Base-by-base conservation (phyloP, 2,888 invertebrate genomes). In the Carabus problematicus region DNA sequence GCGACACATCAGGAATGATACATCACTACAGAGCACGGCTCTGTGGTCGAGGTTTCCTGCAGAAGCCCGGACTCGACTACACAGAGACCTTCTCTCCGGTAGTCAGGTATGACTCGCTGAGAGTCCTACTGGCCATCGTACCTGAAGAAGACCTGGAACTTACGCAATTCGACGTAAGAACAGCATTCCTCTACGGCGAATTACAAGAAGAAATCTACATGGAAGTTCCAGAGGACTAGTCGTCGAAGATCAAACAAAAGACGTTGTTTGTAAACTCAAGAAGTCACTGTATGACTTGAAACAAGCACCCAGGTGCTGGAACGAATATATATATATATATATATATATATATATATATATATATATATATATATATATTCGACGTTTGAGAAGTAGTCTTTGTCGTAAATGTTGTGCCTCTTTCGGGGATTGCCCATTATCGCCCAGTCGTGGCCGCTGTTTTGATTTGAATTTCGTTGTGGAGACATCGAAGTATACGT, bases 31-130 rank as follows among this genome's bases (percentile, higher is more conserved):
- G 75, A 54, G 73, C 74, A 0, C 70, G 74, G 56, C 64, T 75
- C 1, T 71, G 71, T 8, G 61, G 71, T 11, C 71, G 71, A 56
- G 74, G 74, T n/a, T 75, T 71, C 54, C 16, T 71, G 9, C 75
- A 74, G 69, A 60, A 42, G 18, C 11, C 64, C 67, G 74, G 75
- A 0, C 71, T 71, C n/a, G 74, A 75, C 55, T 75, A 73, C 63
- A 68, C 72, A 39, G 73, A 77, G 70, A 75, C 72, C 3, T 75
- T 72, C 64, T 72, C 76, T 40, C 76, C 76, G 12, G 74, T 75
- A 8, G 76, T 69, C 0, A 8, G 70, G 9, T 75, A 71, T 47
- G 70, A 72, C 49, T 74, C 75, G 9, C 72, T 76, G 45, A 71
- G 74, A 62, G 41, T 61, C 4, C n/a, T 72, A 8, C 47, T 72